Conservation (phyloP, 2,888 invertebrate species). For the Lasioglossum oenotherae region DNA sequence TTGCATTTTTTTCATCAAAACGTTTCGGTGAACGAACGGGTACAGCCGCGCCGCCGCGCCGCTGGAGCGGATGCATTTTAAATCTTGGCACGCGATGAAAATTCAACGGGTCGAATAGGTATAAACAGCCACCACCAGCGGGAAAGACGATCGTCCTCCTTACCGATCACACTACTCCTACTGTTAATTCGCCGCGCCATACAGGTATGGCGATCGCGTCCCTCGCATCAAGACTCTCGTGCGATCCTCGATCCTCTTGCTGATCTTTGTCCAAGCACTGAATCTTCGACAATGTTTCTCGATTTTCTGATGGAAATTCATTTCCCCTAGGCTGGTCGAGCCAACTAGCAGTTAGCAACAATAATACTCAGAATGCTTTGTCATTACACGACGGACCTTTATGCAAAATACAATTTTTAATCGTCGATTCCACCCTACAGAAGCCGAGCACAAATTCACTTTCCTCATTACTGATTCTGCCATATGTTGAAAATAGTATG, state of each 20-base stretch:
- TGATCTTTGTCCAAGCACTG: background rate
- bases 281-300: too few relatives aligned
- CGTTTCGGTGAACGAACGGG: constrained; percentile 55
- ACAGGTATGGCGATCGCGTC: background rate
- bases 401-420: too few relatives aligned
- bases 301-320: background rate
- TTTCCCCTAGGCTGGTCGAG: too few relatives aligned
- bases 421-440: too few relatives aligned
- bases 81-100: constrained; percentile 64
- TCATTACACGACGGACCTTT: too few relatives aligned
- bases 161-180: background rate
- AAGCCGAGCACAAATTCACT: too few relatives aligned
- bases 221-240: background rate
- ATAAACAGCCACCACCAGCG: constrained; percentile 44
- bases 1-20: constrained; percentile 71
- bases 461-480: too few relatives aligned
- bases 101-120: constrained; percentile 59
- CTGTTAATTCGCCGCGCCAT: background rate
- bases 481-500: too few relatives aligned
- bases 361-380: too few relatives aligned
- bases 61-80: constrained; percentile 62
- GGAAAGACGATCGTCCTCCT: constrained; percentile 10
- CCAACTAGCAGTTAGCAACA: too few relatives aligned
- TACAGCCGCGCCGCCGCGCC: constrained; percentile 12
- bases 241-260: background rate